phyloP scores from a whole-genome alignment of 2,888 invertebrate species.

The Didymodactylos carnosus region DNA sequence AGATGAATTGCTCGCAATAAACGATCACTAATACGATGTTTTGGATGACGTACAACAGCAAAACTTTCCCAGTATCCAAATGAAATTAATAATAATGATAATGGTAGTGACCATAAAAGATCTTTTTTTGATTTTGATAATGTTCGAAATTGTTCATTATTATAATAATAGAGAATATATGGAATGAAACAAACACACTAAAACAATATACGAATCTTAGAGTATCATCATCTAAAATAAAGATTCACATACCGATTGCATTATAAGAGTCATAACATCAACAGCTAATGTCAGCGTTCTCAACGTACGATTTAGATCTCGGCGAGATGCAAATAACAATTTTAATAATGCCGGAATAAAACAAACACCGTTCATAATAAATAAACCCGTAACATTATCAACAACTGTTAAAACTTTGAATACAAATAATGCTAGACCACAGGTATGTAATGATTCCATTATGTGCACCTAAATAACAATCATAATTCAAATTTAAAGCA shows the following conservation, averaged over 20 bases:
- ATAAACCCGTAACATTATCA: slow-evolving; percentile 8
- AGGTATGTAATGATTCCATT: slow-evolving; percentile 7
- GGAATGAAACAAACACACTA: neutral
- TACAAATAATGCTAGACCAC: slow-evolving; percentile 2
- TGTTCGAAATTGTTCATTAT: no score
- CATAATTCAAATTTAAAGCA: neutral
- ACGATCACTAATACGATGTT: neutral
- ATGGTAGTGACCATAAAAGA: neutral
- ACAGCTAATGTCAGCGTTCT: neutral
- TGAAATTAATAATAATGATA: slow-evolving; percentile 4
- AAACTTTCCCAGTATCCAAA: slow-evolving; percentile 14
- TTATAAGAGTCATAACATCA: neutral
- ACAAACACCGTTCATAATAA: slow-evolving; percentile 10
- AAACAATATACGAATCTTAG: no score
- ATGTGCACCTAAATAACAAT: neutral
- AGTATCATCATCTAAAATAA: no score
- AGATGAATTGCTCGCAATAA: neutral
- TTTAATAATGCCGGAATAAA: slow-evolving; percentile 10
- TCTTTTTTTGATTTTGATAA: neutral
- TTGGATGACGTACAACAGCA: neutral
- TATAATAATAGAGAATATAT: no score
- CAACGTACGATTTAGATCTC: slow-evolving; percentile 3
- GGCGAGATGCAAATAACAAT: slow-evolving; percentile 3
- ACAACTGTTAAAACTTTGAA: slow-evolving; percentile 6
- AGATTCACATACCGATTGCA: no score